Evolutionary conservation across 1,140 invertebrate species (phyloP).

Genomic region (Propsilocerus akamusi): DNA sequence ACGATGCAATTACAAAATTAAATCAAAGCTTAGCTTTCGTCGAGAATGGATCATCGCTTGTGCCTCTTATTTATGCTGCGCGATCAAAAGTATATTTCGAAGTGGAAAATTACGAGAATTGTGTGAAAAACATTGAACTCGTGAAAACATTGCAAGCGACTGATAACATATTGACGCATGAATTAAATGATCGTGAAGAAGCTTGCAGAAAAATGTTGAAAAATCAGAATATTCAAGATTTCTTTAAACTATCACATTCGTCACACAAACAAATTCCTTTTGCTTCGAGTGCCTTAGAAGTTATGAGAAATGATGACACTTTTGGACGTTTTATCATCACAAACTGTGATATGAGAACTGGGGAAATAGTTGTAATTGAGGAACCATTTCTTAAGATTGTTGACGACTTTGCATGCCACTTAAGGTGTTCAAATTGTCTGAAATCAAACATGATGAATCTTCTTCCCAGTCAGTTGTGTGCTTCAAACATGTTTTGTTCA

Average conservation of each 20-base stretch:
- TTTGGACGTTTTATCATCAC: constrained; percentile 47
- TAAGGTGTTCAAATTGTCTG: constrained; percentile 64
- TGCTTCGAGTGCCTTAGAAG: constrained; percentile 36
- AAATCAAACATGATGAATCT: constrained; percentile 37
- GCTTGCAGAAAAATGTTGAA: constrained; percentile 25
- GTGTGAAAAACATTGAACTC: constrained; percentile 33
- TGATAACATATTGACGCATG: constrained; percentile 30
- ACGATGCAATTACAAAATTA: no score
- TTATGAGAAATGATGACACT: constrained; percentile 30
- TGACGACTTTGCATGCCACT: constrained; percentile 38
- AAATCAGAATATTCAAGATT: constrained; percentile 15
- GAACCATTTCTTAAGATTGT: constrained; percentile 53
- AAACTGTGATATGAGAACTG: constrained; percentile 41
- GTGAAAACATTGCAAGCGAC: constrained; percentile 28
- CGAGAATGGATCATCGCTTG: no score
- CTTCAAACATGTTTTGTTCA: constrained; percentile 48
- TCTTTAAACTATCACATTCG: constrained; percentile 22
- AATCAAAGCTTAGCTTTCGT: no score
- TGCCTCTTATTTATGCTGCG: no score
- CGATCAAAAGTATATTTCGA: constrained; percentile 46
- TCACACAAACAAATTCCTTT: constrained; percentile 29
- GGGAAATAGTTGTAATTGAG: constrained; percentile 61
- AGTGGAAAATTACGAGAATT: constrained; percentile 36
- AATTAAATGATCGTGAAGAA: constrained; percentile 28
- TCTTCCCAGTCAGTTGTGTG: constrained; percentile 43